Evolutionary conservation across 64 coral and sea anemone genomes (phyloP).

Genomic region (Pocillopora damicornis): DNA sequence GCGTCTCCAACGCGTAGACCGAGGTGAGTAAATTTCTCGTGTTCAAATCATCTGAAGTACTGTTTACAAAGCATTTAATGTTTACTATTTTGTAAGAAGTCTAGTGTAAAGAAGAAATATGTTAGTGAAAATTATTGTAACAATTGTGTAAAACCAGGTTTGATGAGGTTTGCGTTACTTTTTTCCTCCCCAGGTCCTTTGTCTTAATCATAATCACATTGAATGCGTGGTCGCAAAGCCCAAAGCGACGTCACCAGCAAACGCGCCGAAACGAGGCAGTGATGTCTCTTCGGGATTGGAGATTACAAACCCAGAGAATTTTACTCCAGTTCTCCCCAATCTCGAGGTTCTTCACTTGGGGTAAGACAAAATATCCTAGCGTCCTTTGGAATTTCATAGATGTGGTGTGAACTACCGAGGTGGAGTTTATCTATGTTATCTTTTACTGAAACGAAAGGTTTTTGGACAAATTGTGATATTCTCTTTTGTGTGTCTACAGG

Average conservation of each 20-base stretch:
- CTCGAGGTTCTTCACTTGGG: constrained; percentile 96
- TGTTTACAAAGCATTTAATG: too few species aligned
- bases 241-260: constrained; percentile 68
- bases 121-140: too few species aligned
- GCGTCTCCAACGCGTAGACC: too few species aligned
- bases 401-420: not conserved
- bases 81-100: too few species aligned
- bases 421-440: not conserved
- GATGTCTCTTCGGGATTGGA: constrained; percentile 33
- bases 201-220: constrained; percentile 88
- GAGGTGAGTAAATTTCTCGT: too few species aligned
- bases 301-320: constrained; percentile 77
- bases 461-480: not conserved
- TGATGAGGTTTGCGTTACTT: not conserved
- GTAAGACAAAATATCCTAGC: constrained; percentile 26
- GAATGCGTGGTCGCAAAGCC: constrained; percentile 73
- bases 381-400: not conserved
- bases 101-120: too few species aligned
- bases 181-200: constrained; percentile 55
- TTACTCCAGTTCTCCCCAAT: constrained; percentile 74
- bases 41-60: too few species aligned
- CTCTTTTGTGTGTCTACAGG: constrained; percentile 44
- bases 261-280: constrained; percentile 47
- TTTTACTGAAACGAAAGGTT: not conserved
- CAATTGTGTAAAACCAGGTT: not conserved